phyloP scores from a whole-genome alignment of 2,113 vertebrate species.

The Chloropsis cyanopogon region DNA sequence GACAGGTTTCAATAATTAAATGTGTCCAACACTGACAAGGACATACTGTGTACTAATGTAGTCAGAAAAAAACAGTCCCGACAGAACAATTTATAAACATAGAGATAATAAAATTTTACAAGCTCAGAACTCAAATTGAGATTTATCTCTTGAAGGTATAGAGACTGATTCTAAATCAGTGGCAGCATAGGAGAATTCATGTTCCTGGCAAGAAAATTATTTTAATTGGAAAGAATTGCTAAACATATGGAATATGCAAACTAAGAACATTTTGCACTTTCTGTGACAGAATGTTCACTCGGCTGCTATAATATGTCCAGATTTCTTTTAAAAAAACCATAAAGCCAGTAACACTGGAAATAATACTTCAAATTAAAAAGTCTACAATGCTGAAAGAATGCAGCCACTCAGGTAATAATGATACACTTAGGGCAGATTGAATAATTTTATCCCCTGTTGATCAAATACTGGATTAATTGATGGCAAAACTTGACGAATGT shows the following conservation, averaged over 20 bases:
- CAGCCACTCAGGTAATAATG: background rate
- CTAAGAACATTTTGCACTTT: slow-evolving; percentile 45
- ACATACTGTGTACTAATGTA: background rate
- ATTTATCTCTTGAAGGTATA: background rate
- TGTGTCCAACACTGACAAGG: background rate
- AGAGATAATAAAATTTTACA: background rate
- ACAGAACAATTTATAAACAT: background rate
- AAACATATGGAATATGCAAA: slow-evolving; percentile 11
- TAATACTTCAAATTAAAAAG: background rate
- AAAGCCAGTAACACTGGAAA: background rate
- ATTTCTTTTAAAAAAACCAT: background rate
- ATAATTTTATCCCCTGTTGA: background rate
- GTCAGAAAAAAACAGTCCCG: background rate
- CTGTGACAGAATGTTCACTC: slow-evolving; percentile 34
- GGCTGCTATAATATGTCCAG: slow-evolving; percentile 2
- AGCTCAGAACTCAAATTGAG: background rate
- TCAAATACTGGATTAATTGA: background rate
- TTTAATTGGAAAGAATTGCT: slow-evolving; percentile 13
- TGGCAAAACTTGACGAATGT: background rate
- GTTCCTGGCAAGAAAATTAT: slow-evolving; percentile 9
- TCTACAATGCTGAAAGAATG: background rate
- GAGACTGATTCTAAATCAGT: background rate
- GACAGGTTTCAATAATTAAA: slow-evolving; percentile 28
- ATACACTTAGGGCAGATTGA: background rate
- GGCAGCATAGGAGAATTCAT: background rate